Base-by-base conservation (phyloP, 1,140 invertebrate species). In the Anastrepha ludens region DNA sequence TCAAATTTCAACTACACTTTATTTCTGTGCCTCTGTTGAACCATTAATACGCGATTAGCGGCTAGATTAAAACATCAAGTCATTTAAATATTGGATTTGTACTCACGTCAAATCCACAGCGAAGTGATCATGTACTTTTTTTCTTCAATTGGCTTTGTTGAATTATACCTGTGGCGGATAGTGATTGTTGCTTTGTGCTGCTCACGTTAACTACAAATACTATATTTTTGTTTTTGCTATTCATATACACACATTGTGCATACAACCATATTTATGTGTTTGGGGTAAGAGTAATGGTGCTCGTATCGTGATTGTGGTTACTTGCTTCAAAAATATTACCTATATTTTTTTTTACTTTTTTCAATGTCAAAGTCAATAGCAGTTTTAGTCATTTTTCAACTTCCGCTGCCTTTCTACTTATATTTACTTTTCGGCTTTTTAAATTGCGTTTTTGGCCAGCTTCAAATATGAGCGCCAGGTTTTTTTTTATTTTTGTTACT, bases 351-450 rank as follows among this genome's bases (percentile, higher is more conserved):
- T 7, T 29, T 29, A 7, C 4, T 74, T 13, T 44, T 74, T 74
- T 74, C 67, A 74, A 74, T 74, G 67, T 74, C 67, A 74, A 74
- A 74, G 67, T 44, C 67, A 74, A n/a, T 62, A 62, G 15, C n/a
- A 62, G 6, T 55, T 6, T 55, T 55, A 55, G 50, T 6, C 11
- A 55, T 55, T 55, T 55, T 55, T 11, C 50, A 55, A 55, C 29
- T 29, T 29, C 29, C 29, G 29, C 29, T 29, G 29, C 29, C 29
- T 29, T 29, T 29, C 29, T 29, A 29, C 29, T 29, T 29, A 29
- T 29, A 29, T 29, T 29, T 29, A 29, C 29, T 29, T 29, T 29
- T 29, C 29, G 29, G 29, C 29, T 29, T 29, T 29, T 29, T 29
- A 29, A 29, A 29, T 29, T 29, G 29, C 29, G 29, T 29, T 29